A percentile compares a stretch with the other conserved stretches of the same genome.
These are phyloP conservation scores for Amiota mariae DNA, from an alignment of 2,888 invertebrate genomes.

Conservation along the genomic window DNA sequence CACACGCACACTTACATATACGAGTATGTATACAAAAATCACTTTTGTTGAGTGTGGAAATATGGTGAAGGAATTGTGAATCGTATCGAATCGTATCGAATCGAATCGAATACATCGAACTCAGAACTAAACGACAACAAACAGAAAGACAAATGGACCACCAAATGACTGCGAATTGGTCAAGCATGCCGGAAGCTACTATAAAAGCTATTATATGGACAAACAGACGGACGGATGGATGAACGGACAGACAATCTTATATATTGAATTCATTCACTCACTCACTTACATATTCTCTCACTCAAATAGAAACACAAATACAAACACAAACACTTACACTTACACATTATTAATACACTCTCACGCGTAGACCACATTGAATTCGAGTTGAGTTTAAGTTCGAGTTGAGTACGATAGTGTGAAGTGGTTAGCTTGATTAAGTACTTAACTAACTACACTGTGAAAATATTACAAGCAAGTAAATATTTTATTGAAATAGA, in stretches of 20 bases:
- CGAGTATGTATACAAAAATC: background rate
- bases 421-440: constrained; percentile 1
- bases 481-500: background rate
- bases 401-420: background rate
- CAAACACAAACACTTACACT: background rate
- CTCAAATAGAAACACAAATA: background rate
- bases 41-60: background rate
- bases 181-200: constrained; percentile 53
- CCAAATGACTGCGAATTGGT: constrained; percentile 47
- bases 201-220: constrained; percentile 60
- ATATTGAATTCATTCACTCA: too few species aligned
- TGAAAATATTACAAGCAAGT: background rate
- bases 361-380: background rate
- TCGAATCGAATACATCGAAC: background rate
- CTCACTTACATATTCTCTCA: background rate
- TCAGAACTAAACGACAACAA: constrained; percentile 41
- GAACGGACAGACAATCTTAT: background rate
- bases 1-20: constrained; percentile 16
- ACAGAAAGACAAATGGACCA: constrained; percentile 22
- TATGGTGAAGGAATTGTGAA: background rate
- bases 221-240: background rate
- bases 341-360: background rate
- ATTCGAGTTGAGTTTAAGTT: background rate
- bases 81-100: too few species aligned
- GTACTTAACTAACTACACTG: background rate